Conservation (phyloP, 2,888 invertebrate species). For the Adineta ricciae region DNA sequence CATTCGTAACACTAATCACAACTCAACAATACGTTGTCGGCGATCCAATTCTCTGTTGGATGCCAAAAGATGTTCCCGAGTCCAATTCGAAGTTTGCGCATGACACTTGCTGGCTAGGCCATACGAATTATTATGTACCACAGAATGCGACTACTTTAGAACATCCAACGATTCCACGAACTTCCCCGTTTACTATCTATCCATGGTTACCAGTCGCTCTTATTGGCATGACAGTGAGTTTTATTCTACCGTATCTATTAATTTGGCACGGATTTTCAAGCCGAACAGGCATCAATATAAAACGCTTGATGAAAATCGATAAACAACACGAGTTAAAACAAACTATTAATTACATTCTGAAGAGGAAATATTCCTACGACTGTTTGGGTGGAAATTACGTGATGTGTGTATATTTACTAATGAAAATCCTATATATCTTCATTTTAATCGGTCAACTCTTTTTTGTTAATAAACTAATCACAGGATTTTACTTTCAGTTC, state of each 20-base stretch:
- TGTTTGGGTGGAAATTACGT: background rate
- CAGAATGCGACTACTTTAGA: background rate
- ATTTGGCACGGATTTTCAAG: background rate
- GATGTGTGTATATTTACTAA: background rate
- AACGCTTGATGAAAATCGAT: background rate
- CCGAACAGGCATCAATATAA: background rate
- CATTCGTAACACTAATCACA: background rate
- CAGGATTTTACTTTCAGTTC: background rate
- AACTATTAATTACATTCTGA: background rate
- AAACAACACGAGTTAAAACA: background rate
- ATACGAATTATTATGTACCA: background rate
- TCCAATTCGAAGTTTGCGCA: no score
- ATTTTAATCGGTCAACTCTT: background rate
- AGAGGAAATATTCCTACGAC: background rate
- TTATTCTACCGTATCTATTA: background rate
- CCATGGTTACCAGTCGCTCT: background rate
- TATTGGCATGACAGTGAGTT: background rate
- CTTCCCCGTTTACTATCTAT: background rate
- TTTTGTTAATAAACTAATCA: background rate
- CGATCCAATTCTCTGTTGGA: background rate
- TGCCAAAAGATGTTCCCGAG: background rate
- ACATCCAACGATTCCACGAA: background rate
- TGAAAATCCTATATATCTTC: background rate
- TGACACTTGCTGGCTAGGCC: background rate
- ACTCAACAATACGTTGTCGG: background rate